phyloP scores from a whole-genome alignment of 2,888 invertebrate species.

The Catocala nupta region DNA sequence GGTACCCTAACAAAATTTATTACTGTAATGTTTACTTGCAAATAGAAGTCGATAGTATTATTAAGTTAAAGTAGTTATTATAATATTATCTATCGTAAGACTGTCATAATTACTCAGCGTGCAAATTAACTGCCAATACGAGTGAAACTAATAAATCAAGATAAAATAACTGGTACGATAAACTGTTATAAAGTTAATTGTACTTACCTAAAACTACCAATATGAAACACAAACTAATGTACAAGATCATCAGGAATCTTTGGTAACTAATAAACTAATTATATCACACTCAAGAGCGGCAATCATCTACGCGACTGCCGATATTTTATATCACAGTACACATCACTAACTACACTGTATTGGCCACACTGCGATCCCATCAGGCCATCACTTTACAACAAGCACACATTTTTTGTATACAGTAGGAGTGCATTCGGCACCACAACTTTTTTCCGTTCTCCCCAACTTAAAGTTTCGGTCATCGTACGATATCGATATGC shows the following conservation, averaged over 20 bases:
- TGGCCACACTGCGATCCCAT: conserved; percentile 85
- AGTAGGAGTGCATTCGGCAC: conserved; percentile 77
- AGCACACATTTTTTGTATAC: conserved; percentile 82
- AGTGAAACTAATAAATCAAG: conserved; percentile 62
- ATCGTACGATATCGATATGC: conserved; percentile 70
- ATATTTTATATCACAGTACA: conserved; percentile 85
- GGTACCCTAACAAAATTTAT: not conserved
- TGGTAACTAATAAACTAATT: conserved; percentile 86
- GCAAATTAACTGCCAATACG: conserved; percentile 57
- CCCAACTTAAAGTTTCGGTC: conserved; percentile 81
- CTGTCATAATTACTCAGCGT: conserved; percentile 65
- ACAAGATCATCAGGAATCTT: conserved; percentile 88
- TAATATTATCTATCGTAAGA: conserved; percentile 46
- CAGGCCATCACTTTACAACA: conserved; percentile 80
- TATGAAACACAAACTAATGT: conserved; percentile 87
- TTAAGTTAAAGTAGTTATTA: conserved; percentile 44
- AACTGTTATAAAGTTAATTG: conserved; percentile 47
- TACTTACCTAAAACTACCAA: conserved; percentile 87
- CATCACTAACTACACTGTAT: conserved; percentile 84
- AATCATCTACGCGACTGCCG: conserved; percentile 85
- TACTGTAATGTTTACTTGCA: not conserved
- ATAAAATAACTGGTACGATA: conserved; percentile 59
- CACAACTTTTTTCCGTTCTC: conserved; percentile 82
- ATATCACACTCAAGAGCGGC: conserved; percentile 82
- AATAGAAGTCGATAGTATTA: conserved; percentile 20